Base-by-base conservation (phyloP, 2,797 vertebrate species). In the Sciurus carolinensis region DNA sequence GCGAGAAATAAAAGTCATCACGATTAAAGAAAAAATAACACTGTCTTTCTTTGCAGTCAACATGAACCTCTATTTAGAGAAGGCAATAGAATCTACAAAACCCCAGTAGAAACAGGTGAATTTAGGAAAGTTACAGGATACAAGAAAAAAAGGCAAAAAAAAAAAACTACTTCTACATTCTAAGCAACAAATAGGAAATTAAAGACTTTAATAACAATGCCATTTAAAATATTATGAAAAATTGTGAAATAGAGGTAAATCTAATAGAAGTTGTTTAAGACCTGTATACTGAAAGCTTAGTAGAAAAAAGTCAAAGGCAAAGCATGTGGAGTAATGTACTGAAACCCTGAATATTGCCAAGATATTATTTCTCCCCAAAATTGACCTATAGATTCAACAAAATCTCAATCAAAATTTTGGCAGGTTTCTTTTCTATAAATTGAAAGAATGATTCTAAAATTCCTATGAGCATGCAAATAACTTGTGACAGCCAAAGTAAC, bases 361-460 rank as follows among this genome's bases (percentile, higher is more conserved):
- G 39, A 47, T 39, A 89, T 67, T 76, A 84, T 67, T 36, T 54
- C 47, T 87, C 75, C 67, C 76, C 28, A 69, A 86, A 93, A 86
- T 30, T 59, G 30, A 69, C 24, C 62, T 30, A 39, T 9, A 79
- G 44, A 71, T 69, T 59, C 24, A 79, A 79, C 22, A 77, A 52
- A 93, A 33, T 14, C 39, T 33, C 44, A 52, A 28, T 77, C 52
- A 87, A 80, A 94, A 90, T 77, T 5, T 24, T 33, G 33, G 33
- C 33, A 52, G 18, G 64, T 8, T 69, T 69, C 47, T 85, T 59
- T 44, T 69, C 59, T n/a, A 7, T 76, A 85, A 85, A 57, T 50
- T 76, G 59, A 50, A 64, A 52, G 50, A 14, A 39, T 72, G 10
- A 83, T 42, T 76, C 36, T 89, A 89, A 94, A 94, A 89, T 83